Conservation (phyloP, 1,140 invertebrate genomes). For the Diplogasteroides magnus region DNA sequence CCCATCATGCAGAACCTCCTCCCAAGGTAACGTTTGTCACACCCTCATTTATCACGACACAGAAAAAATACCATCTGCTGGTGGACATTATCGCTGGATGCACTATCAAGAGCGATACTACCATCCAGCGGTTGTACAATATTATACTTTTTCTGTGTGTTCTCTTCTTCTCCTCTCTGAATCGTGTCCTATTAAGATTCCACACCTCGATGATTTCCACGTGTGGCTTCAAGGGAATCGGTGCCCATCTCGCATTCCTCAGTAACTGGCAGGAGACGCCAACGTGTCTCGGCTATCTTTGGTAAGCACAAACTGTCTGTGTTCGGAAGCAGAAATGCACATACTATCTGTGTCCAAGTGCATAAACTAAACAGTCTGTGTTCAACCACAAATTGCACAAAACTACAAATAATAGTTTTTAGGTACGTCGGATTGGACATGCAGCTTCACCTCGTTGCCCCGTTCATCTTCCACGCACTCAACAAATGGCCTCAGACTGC, state of each 20-base stretch:
- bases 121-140: too few species aligned
- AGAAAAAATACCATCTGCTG: too few species aligned
- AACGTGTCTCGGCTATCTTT: slow-evolving; percentile 51
- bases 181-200: too few species aligned
- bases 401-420: not conserved
- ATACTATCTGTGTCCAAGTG: too few species aligned
- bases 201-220: slow-evolving; percentile 43
- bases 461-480: slow-evolving; percentile 46
- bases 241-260: slow-evolving; percentile 42
- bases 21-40: slow-evolving; percentile 43
- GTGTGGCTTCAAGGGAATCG: slow-evolving; percentile 38
- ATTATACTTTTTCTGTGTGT: too few species aligned
- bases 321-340: too few species aligned
- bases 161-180: too few species aligned
- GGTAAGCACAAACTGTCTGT: slow-evolving; percentile 31
- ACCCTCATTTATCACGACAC: too few species aligned
- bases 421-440: not conserved
- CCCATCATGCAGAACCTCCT: slow-evolving; percentile 34
- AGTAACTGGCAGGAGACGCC: slow-evolving; percentile 44
- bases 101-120: too few species aligned
- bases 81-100: too few species aligned
- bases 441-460: slow-evolving; percentile 25
- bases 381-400: not conserved
- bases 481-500: slow-evolving; percentile 24
- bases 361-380: not conserved